A percentile compares a stretch with the other conserved stretches of the same genome.
phyloP scores from a whole-genome alignment of 2,797 vertebrate species.

The Saxicola maurus region DNA sequence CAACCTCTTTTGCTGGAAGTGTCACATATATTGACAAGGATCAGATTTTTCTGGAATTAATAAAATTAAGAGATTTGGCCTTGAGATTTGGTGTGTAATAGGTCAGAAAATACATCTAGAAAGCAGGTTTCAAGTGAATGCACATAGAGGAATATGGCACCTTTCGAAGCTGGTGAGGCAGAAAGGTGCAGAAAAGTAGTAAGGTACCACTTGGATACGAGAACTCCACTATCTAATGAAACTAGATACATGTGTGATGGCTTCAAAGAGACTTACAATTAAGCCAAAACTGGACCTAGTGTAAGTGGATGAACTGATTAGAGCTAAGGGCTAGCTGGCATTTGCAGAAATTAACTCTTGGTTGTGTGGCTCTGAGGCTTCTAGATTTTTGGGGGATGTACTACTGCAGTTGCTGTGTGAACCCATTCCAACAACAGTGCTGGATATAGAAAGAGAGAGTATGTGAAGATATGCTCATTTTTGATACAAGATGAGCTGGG shows the following conservation, averaged over 20 bases:
- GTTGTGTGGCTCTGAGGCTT: background rate
- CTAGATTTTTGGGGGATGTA: background rate
- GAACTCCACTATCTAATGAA: background rate
- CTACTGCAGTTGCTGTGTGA: background rate
- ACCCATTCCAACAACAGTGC: background rate
- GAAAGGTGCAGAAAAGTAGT: background rate
- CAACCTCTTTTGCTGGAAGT: background rate
- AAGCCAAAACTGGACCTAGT: conserved; percentile 6
- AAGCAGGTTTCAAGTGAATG: background rate
- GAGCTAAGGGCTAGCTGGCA: background rate
- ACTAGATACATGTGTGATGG: background rate
- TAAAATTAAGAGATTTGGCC: background rate
- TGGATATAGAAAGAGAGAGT: background rate
- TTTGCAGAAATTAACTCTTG: conserved; percentile 6
- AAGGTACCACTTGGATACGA: background rate
- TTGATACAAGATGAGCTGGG: background rate
- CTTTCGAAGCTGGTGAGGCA: background rate
- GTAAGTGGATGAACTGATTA: conserved; percentile 3
- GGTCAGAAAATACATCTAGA: background rate
- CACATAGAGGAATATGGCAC: background rate
- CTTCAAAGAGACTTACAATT: conserved; percentile 28
- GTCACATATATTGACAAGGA: background rate
- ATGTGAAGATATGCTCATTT: background rate
- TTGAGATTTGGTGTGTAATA: background rate
- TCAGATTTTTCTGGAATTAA: conserved; percentile 12